These are phyloP conservation scores for Nothoprocta perdicaria DNA, from an alignment of 2,113 vertebrate genomes.

Conservation along the genomic window DNA sequence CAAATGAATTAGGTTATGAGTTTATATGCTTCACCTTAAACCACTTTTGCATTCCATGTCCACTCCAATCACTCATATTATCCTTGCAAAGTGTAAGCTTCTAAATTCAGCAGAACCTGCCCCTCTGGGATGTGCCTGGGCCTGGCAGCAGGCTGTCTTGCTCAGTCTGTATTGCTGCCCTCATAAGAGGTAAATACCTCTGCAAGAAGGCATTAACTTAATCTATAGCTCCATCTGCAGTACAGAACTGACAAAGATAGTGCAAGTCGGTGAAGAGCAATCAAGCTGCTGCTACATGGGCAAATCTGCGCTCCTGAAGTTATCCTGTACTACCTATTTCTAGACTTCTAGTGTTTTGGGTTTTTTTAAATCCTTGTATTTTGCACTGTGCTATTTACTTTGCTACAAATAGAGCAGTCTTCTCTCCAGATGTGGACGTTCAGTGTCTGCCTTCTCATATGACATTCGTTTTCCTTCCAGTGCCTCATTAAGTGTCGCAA, in stretches of 20 bases:
- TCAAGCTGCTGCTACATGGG: rapidly evolving
- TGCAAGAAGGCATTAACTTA: conserved; percentile 27
- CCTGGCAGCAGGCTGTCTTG: background rate
- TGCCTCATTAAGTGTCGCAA: background rate
- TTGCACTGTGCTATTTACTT: background rate
- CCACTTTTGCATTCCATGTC: background rate
- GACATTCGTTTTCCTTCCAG: background rate
- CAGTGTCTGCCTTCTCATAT: too few relatives aligned
- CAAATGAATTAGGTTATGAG: rapidly evolving
- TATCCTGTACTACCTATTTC: background rate
- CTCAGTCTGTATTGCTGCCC: background rate
- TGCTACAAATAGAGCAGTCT: background rate
- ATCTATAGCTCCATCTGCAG: conserved; percentile 70
- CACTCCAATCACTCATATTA: too few relatives aligned
- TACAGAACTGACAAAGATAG: conserved; percentile 4
- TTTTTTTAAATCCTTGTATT: background rate
- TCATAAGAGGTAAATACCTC: background rate
- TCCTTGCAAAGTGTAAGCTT: rapidly evolving
- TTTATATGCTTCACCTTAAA: background rate
- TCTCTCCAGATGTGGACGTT: background rate
- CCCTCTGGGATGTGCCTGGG: background rate
- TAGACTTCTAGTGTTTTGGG: rapidly evolving
- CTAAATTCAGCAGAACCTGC: background rate
- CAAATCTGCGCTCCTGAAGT: background rate
- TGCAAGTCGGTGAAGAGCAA: background rate